Evolutionary conservation across 1,140 invertebrate genomes (phyloP).

Genomic region (Ganaspis sp.): DNA sequence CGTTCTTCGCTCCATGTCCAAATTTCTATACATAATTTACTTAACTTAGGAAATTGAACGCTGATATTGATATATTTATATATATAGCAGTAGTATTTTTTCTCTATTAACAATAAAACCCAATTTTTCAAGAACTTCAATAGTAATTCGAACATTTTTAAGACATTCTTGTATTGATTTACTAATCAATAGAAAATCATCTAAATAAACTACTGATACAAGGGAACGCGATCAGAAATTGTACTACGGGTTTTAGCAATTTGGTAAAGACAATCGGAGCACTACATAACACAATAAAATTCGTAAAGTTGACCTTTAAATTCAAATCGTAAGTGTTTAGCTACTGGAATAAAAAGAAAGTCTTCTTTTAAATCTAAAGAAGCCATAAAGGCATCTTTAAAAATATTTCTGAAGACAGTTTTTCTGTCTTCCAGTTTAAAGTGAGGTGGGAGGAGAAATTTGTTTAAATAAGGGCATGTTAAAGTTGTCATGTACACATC

Average conservation of each 20-base stretch:
- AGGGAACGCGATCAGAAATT: not conserved
- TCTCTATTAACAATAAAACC: constrained; percentile 32
- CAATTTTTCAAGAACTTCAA: not conserved
- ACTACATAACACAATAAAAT: constrained; percentile 45
- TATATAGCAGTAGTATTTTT: constrained; percentile 64
- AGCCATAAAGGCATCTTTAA: constrained; percentile 46
- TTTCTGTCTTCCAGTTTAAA: constrained; percentile 57
- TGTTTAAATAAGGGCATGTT: too few relatives aligned
- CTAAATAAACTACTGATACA: constrained; percentile 18
- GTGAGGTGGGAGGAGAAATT: constrained; percentile 50
- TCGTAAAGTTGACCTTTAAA: constrained; percentile 47
- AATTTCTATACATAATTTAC: constrained; percentile 42
- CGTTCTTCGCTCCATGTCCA: constrained; percentile 27
- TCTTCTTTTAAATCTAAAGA: constrained; percentile 31
- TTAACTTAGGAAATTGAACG: constrained; percentile 56
- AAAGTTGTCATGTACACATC: too few relatives aligned
- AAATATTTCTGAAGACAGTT: not conserved
- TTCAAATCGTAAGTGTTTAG: constrained; percentile 43
- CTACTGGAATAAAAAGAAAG: constrained; percentile 3
- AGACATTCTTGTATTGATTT: not conserved
- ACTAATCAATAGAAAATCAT: constrained; percentile 13
- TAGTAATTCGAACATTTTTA: not conserved
- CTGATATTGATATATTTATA: constrained; percentile 63
- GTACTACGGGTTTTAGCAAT: constrained; percentile 25
- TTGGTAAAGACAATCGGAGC: constrained; percentile 16